Conservation (phyloP, 1,140 invertebrate species). For the Camponotus vicinus region DNA sequence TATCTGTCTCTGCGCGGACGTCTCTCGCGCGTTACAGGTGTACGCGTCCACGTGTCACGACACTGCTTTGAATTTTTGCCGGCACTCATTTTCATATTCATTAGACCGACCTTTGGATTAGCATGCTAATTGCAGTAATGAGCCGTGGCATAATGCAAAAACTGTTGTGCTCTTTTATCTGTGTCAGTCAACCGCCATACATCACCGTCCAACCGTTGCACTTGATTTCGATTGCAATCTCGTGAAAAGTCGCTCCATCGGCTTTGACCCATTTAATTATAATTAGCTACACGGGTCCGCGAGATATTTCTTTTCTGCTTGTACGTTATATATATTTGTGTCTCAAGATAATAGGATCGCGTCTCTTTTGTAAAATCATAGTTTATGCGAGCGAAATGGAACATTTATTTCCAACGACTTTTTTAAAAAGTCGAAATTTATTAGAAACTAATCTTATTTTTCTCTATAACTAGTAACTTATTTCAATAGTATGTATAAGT, state of each 20-base stretch:
- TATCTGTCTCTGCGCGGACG: conserved; percentile 42
- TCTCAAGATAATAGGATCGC: neutral
- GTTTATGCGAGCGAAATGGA: neutral
- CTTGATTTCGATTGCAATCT: conserved; percentile 30
- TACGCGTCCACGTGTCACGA: conserved; percentile 13
- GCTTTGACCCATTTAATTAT: conserved; percentile 20
- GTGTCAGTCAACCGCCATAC: conserved; percentile 37
- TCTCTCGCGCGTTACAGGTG: conserved; percentile 35
- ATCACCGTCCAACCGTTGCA: conserved; percentile 24
- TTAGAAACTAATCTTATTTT: neutral
- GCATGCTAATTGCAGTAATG: conserved; percentile 73
- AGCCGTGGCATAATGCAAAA: conserved; percentile 47
- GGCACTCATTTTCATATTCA: conserved; percentile 72
- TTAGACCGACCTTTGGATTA: conserved; percentile 67
- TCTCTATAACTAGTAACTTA: too few species aligned
- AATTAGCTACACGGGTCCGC: neutral
- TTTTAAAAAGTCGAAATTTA: neutral
- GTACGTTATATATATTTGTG: neutral
- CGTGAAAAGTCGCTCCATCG: conserved; percentile 29
- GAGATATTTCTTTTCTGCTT: neutral
- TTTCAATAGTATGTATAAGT: neutral
- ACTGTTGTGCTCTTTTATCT: conserved; percentile 44
- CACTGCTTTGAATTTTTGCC: conserved; percentile 61
- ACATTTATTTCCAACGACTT: neutral
- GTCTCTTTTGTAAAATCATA: neutral